Base-by-base conservation (phyloP, 2,113 vertebrate species). In the Psilopogon haemacephalus region DNA sequence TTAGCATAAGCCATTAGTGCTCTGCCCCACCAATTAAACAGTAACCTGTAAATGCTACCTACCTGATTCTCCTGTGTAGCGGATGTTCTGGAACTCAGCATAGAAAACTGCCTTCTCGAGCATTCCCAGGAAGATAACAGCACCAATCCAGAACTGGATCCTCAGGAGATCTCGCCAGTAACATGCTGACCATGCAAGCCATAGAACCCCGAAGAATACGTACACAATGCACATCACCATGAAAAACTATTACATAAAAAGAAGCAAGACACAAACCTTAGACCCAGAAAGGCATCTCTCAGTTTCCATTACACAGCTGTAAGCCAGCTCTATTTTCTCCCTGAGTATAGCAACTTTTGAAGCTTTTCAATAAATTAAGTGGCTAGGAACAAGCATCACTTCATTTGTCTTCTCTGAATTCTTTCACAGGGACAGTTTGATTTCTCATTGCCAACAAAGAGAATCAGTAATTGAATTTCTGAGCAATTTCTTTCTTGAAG, bases 171-270 rank as follows among this genome's bases (percentile, higher is more conserved):
- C 99, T 88, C 98, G 97, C 99, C 99, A 99, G 74, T 99, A 99
- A 94, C 98, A 99, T 64, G 98, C 98, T 42, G 98, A 99, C 98
- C 99, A 99, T 0, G 98, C 97, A 86, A 99, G 98, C 99, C 99
- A 99, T 7, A 99, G 97, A 28, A 98, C 98, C 30, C 98, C 99
- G 12, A 99, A 99, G 62, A 99, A 97, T 35, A 99, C 98, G 16
- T 99, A 99, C 17, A 99, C 98, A 24, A 99, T 99, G 89, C 98
- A 99, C 99, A 99, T 99, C 91, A 98, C 98, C 99, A 99, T 99
- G 97, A 99, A 99, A 97, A 99, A 99, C 99, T 99, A 96, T 78
- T 30, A 86, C n/a, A 75, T 52, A 93, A 58, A 85, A 82, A 81
- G 50, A 93, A 85, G 15, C 14, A 86, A 91, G 32, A 92, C 77